A percentile compares a stretch with the other conserved stretches of the same genome.
Evolutionary conservation across 2,888 invertebrate species (phyloP).

Genomic region (Caenorhabditis panamensis): DNA sequence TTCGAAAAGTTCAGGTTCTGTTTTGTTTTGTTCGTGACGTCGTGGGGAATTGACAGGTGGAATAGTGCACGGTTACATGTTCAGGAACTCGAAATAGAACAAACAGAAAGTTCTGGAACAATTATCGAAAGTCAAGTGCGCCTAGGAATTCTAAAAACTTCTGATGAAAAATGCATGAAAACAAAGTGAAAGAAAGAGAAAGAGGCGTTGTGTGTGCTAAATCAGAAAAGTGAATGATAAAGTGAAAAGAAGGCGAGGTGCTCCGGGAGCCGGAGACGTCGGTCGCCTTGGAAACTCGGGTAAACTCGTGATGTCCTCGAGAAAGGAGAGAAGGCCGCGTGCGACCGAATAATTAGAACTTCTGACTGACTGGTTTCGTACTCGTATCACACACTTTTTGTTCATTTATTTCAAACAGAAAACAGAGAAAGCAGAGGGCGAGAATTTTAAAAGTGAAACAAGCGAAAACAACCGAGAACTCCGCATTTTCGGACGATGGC

Average conservation of each 20-base stretch:
- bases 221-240: constrained; percentile 1
- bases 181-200: background rate
- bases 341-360: background rate
- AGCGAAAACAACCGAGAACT: constrained; percentile 61
- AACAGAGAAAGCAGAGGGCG: background rate
- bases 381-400: too few species aligned
- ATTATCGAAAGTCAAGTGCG: too few species aligned
- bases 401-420: background rate
- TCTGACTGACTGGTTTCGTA: background rate
- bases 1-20: background rate
- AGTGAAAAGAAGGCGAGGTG: background rate
- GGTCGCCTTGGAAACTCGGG: constrained; percentile 32
- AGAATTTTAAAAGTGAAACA: constrained; percentile 28
- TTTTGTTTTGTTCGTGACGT: background rate
- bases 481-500: constrained; percentile 71
- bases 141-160: too few species aligned
- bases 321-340: constrained; percentile 1
- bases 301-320: constrained; percentile 22
- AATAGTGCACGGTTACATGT: background rate
- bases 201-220: background rate
- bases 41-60: background rate
- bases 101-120: too few species aligned
- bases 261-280: constrained; percentile 1
- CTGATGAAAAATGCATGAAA: too few species aligned
- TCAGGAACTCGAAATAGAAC: too few species aligned